Base-by-base conservation (phyloP, 2,888 invertebrate species). In the Drosophila atripex region DNA sequence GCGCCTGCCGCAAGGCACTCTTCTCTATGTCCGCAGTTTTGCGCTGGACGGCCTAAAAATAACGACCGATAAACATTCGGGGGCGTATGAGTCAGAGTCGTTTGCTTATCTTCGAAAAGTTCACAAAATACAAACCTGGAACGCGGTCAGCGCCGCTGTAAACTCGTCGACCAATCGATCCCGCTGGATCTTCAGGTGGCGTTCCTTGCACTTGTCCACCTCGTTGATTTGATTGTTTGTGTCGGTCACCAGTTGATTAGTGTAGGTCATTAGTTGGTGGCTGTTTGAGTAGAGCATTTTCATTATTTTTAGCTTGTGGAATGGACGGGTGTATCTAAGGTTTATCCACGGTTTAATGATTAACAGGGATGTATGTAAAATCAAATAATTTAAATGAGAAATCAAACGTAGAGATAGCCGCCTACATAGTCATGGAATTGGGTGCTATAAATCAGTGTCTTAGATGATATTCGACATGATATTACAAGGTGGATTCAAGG, bases 121-220 rank as follows among this genome's bases (percentile, higher is more conserved):
- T 18, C 41, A 43, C 12, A 49, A 66, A 56, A 55, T n/a, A 59
- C 80, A 78, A 86, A 94, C 95, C 93, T 95, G 96, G 91, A 98
- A 98, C 80, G 95, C 94, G 90, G 97, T 98, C 71, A 99, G 93
- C 1, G 97, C 96, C 76, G 95, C 93, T 78, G 97, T 96, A 91
- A 98, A 98, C 91, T 99, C 98, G 89, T 98, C 97, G 61, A 97
- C 96, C 65, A 99, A 93, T 38, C 98, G 93, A 89, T 98, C 98
- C 77, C 95, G 94, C 85, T 97, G 96, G 92, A 98, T 95, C 91
- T 97, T 97, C 89, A 95, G 93, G 84, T 97, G 96, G 74, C 96
- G 93, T 92, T 95, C 94, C 89, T 95, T 95, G 74, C 94, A 94
- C 73, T 95, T 92, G 80, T 94, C 94, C 92, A 99, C 93, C 76